Evolutionary conservation across 2,113 vertebrate species (phyloP), one percentile per base, ranked within the genome.

Genomic region (Herpetotheres cachinnans): DNA sequence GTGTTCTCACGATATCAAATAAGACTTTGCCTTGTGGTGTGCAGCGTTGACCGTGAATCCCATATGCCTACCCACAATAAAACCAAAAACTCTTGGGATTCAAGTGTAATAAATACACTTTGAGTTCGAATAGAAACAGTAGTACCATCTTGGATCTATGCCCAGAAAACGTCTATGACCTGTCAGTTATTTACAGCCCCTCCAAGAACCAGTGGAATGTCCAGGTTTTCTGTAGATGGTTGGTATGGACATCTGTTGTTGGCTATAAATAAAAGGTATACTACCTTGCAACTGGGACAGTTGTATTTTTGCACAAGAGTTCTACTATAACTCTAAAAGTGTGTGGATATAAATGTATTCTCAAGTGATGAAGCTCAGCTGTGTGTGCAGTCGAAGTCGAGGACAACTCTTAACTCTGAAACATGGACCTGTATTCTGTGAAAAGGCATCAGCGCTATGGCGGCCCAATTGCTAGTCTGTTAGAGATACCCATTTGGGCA

Each of bases 321-420:
- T 86, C 30, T 83, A 9, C 20, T 52, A 1, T 22, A 66, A 46
- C 55, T 54, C 27, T 87, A 58, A 92, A 89, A 65, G 49, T 34
- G 10, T 0, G 0, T 49, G 25, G 9, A 3, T 81, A 19, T 69
- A 40, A 80, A 34, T 42, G 18, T 62, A 24, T 58, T 89, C n/a
- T 91, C 16, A 78, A 50, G 40, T 71, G 59, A 74, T 34, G 46
- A 81, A 61, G 46, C 46, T 84, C 22, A 77, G 2, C 42, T 13
- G 6, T 42, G 5, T 6, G 0, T 26, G 40, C 18, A 50, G 34
- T 70, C 0, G 0, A 70, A 50, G 34, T 70, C 0, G 0, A 70
- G 59, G 25, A 86, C n/a, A 56, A 26, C 55, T 49, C 24, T 18
- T 6, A 27, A 18, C 0, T 2, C 44, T 62, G 63, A 70, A 84